Conservation (phyloP, 2,797 vertebrate genomes). For the Chromobotia macracanthus region DNA sequence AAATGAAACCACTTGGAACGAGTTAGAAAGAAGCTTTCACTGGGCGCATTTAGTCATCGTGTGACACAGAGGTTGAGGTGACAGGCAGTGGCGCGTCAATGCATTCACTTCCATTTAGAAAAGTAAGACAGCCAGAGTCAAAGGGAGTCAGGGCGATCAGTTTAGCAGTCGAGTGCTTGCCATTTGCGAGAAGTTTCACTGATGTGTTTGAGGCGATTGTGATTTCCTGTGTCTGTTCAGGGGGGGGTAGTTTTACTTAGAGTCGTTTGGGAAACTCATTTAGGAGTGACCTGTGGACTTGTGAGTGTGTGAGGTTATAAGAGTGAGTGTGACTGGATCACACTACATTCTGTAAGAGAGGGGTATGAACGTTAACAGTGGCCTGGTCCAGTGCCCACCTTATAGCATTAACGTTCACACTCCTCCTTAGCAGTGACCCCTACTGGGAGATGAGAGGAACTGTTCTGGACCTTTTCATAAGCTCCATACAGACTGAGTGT, state of each 20-base stretch:
- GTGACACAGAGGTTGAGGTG: constrained; percentile 73
- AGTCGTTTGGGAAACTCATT: constrained; percentile 56
- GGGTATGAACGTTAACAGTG: constrained; percentile 45
- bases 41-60: constrained; percentile 74
- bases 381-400: constrained; percentile 34
- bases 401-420: not conserved
- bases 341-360: constrained; percentile 30
- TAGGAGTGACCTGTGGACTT: constrained; percentile 33
- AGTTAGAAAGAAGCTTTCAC: constrained; percentile 73
- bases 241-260: constrained; percentile 46
- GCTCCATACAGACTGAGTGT: constrained; percentile 1
- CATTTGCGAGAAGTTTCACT: constrained; percentile 41
- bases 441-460: constrained; percentile 56
- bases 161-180: constrained; percentile 39
- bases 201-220: constrained; percentile 12
- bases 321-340: constrained; percentile 40
- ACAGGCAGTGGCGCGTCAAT: constrained; percentile 73
- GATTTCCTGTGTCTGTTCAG: constrained; percentile 45
- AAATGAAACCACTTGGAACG: constrained; percentile 78
- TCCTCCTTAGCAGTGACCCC: constrained; percentile 61
- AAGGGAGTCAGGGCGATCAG: constrained; percentile 38
- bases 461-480: constrained; percentile 8
- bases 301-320: constrained; percentile 17
- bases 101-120: constrained; percentile 57
- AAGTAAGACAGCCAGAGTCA: constrained; percentile 53